Conservation (phyloP, 1,140 invertebrate genomes). For the Heterodera carotae region DNA sequence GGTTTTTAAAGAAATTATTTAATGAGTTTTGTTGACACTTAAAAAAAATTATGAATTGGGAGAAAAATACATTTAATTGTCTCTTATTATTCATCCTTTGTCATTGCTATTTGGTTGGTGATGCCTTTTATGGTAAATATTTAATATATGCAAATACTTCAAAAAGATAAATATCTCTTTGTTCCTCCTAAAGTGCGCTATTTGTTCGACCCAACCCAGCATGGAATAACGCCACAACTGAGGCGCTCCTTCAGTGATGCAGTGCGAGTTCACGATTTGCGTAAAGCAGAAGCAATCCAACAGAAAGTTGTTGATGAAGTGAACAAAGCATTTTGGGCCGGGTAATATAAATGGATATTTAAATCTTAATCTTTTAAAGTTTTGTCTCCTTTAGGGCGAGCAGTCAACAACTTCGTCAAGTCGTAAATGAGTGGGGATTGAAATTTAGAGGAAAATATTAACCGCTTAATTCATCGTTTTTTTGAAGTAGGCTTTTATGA, state of each 20-base stretch:
- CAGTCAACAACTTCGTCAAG: background rate
- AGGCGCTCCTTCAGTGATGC: background rate
- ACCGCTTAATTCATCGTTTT: too few relatives aligned
- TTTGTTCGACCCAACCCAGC: background rate
- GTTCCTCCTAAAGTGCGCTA: background rate
- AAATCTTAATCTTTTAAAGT: background rate
- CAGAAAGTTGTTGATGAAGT: background rate
- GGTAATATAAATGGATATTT: background rate
- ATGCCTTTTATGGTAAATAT: slow-evolving; percentile 4
- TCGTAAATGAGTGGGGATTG: slow-evolving; percentile 4
- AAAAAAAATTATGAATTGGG: too few relatives aligned
- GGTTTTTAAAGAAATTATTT: too few relatives aligned
- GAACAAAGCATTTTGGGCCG: slow-evolving; percentile 5
- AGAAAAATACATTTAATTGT: background rate
- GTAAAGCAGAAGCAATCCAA: background rate
- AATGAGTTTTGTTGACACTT: too few relatives aligned
- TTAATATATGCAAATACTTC: too few relatives aligned
- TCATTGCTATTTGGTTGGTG: slow-evolving; percentile 12
- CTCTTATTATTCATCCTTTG: background rate
- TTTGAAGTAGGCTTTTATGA: too few relatives aligned
- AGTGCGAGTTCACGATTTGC: background rate
- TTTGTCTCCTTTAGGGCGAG: background rate
- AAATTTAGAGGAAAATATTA: background rate
- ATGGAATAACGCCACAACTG: slow-evolving; percentile 1
- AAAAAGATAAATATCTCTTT: too few relatives aligned